Conservation (phyloP, 2,888 invertebrate species). For the Pseudococcus jackbeardsleyi region DNA sequence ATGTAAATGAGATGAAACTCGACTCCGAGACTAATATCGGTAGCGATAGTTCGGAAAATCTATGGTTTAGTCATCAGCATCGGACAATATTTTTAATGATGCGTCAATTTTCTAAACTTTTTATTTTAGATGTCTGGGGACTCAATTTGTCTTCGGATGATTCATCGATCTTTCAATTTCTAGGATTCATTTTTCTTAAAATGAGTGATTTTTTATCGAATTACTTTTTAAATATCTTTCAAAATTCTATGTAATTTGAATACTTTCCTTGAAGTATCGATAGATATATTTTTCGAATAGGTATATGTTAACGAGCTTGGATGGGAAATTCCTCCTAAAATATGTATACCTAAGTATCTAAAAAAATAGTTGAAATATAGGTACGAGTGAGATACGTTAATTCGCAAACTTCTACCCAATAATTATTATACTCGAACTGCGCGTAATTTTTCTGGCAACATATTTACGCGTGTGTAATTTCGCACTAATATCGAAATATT, state of each 20-base stretch:
- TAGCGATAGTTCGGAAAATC: background rate
- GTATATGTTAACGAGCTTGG: too few species aligned
- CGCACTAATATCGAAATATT: background rate
- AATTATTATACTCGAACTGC: background rate
- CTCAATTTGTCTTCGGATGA: too few species aligned
- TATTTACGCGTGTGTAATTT: background rate
- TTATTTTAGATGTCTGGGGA: background rate
- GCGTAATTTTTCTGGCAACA: background rate
- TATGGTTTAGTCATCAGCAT: background rate
- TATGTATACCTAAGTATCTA: background rate
- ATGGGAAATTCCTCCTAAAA: background rate
- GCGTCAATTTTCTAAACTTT: background rate
- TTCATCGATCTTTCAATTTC: too few species aligned
- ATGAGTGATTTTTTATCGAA: too few species aligned
- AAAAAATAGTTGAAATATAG: too few species aligned
- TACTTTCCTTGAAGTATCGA: too few species aligned
- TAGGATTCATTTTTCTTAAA: too few species aligned
- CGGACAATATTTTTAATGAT: background rate
- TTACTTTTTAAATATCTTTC: too few species aligned
- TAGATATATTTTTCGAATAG: too few species aligned
- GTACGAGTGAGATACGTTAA: background rate
- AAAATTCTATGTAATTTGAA: too few species aligned
- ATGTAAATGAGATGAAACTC: background rate
- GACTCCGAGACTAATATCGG: background rate
- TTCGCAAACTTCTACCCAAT: background rate